Conservation (phyloP, 2,797 vertebrate genomes). For the Scolopax rusticola region DNA sequence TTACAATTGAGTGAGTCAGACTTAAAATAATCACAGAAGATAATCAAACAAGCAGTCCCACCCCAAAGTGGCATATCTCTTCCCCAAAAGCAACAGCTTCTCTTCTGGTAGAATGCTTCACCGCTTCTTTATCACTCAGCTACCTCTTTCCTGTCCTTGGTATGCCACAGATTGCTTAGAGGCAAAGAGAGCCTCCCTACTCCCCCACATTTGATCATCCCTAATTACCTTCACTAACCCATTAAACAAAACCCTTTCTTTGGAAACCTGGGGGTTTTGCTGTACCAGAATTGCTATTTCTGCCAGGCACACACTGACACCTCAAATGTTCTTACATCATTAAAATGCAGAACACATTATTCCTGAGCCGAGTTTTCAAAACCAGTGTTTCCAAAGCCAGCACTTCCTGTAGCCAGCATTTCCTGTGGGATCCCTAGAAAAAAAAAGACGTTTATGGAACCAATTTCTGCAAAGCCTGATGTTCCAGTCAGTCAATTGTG, state of each 20-base stretch:
- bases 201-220: not conserved
- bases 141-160: not conserved
- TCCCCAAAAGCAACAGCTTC: not conserved
- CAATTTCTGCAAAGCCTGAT: conserved; percentile 21
- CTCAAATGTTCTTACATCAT: not conserved
- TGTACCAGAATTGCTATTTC: conserved; percentile 14
- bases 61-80: not conserved
- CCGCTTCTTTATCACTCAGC: not conserved
- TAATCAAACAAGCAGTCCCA: not conserved
- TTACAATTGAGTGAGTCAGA: not conserved
- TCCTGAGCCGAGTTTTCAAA: conserved; percentile 7
- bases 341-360: not conserved
- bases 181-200: not conserved
- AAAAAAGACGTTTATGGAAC: not conserved
- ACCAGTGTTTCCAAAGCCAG: not conserved
- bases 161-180: not conserved
- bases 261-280: not conserved
- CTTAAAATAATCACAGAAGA: not conserved
- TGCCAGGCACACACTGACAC: not conserved
- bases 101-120: not conserved
- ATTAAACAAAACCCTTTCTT: conserved; percentile 18
- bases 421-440: not conserved
- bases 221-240: not conserved
- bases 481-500: not conserved
- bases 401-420: not conserved